These are phyloP conservation scores for Alces alces DNA, from an alignment of 2,113 vertebrate species.

Conservation along the genomic window DNA sequence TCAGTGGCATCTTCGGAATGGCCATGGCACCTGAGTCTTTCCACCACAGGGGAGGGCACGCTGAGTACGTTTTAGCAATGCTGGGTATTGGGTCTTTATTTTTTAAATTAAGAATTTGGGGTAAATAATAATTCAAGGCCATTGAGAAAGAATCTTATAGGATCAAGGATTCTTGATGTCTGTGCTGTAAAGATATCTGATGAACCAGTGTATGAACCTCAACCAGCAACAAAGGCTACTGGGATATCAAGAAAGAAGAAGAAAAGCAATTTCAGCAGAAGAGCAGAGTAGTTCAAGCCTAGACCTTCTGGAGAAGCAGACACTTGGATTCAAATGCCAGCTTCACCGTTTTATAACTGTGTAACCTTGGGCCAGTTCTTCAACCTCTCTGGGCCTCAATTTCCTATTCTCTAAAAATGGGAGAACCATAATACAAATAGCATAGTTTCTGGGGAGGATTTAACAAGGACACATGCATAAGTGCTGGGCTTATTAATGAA, in stretches of 20 bases:
- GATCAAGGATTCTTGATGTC: neutral
- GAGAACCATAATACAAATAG: neutral
- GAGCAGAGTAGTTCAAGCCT: neutral
- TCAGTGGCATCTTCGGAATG: neutral
- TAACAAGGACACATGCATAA: neutral
- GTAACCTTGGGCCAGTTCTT: neutral
- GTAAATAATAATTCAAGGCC: neutral
- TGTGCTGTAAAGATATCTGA: neutral
- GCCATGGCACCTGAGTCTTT: neutral
- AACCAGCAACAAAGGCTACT: neutral
- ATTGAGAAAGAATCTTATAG: neutral
- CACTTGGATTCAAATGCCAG: neutral
- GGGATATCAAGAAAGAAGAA: neutral
- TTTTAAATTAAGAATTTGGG: neutral
- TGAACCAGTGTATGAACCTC: neutral
- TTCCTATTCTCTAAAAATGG: neutral
- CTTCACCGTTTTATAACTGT: neutral
- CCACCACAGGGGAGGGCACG: accelerated
- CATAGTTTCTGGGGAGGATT: neutral
- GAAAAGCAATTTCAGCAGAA: neutral
- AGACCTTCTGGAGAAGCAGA: neutral
- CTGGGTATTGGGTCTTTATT: neutral
- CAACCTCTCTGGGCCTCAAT: neutral
- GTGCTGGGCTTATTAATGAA: neutral
- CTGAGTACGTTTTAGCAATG: neutral